Conservation (phyloP, 1,140 invertebrate genomes). For the Eumeta japonica region DNA sequence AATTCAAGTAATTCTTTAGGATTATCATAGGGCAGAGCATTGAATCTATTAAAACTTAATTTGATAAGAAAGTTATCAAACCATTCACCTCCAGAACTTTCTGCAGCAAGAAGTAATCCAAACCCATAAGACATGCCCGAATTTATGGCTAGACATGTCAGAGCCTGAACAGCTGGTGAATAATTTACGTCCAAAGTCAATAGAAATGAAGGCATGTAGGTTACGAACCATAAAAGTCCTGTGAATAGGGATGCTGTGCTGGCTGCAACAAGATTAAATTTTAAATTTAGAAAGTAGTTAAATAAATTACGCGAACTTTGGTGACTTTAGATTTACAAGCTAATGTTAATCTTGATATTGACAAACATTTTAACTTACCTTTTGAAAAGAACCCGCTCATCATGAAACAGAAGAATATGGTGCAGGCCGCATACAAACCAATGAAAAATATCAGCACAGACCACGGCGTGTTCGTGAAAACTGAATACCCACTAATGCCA, state of each 20-base stretch:
- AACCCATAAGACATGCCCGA: conserved; percentile 78
- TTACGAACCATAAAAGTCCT: conserved; percentile 70
- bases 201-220: conserved; percentile 71
- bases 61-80: no score
- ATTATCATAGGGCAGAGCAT: no score
- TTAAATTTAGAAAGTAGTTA: no score
- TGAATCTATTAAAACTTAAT: no score
- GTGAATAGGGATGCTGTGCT: conserved; percentile 71
- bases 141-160: conserved; percentile 67
- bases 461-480: conserved; percentile 60
- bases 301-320: no score
- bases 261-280: conserved; percentile 54
- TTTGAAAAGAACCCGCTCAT: conserved; percentile 69
- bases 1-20: no score
- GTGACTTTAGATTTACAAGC: no score
- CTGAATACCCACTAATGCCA: conserved; percentile 41
- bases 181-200: conserved; percentile 63
- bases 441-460: conserved; percentile 62
- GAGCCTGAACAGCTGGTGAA: conserved; percentile 52
- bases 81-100: conserved; percentile 64
- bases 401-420: conserved; percentile 67
- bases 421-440: conserved; percentile 59
- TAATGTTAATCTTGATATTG: no score
- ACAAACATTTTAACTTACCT: conserved; percentile 50
- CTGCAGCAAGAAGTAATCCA: conserved; percentile 63